Evolutionary conservation across 2,113 vertebrate species (phyloP).

Genomic region (Mormoops blainvillei): DNA sequence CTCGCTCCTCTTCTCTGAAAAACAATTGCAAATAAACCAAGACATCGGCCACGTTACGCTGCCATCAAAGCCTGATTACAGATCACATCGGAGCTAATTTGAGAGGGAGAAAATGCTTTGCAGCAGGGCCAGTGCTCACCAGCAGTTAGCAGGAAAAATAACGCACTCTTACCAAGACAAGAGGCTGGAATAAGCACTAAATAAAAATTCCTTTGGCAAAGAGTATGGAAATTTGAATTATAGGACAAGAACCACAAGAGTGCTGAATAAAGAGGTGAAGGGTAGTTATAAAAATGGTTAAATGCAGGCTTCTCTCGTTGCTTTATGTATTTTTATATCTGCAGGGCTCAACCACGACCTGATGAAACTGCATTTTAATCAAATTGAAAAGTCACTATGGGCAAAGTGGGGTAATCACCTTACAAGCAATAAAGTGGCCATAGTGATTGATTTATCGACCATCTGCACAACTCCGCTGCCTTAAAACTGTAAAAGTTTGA

Average conservation of each 20-base stretch:
- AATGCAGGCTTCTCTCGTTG: not conserved
- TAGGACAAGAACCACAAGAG: not conserved
- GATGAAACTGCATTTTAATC: slow-evolving; percentile 44
- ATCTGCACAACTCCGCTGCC: not conserved
- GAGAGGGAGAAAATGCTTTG: not conserved
- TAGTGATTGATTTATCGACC: slow-evolving; percentile 30
- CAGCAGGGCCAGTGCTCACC: not conserved
- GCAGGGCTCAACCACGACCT: not conserved
- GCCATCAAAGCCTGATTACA: not conserved
- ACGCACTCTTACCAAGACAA: not conserved
- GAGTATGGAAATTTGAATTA: slow-evolving; percentile 39
- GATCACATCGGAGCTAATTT: not conserved
- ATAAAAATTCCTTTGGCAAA: slow-evolving; percentile 43
- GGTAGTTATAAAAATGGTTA: not conserved
- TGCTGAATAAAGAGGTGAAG: not conserved
- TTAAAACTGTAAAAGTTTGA: slow-evolving; percentile 24
- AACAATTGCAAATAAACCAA: not conserved
- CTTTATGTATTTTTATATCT: not conserved
- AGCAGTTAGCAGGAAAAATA: not conserved
- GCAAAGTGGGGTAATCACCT: slow-evolving; percentile 28
- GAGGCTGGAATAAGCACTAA: not conserved
- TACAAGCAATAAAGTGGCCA: slow-evolving; percentile 36
- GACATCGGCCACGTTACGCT: not conserved
- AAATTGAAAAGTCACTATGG: slow-evolving; percentile 13
- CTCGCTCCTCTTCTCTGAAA: not conserved